Percentiles rank a stretch among this genome's conserved stretches.
These are phyloP conservation scores for Diabrotica balteata DNA, from an alignment of 2,888 invertebrate genomes.

Conservation along the genomic window DNA sequence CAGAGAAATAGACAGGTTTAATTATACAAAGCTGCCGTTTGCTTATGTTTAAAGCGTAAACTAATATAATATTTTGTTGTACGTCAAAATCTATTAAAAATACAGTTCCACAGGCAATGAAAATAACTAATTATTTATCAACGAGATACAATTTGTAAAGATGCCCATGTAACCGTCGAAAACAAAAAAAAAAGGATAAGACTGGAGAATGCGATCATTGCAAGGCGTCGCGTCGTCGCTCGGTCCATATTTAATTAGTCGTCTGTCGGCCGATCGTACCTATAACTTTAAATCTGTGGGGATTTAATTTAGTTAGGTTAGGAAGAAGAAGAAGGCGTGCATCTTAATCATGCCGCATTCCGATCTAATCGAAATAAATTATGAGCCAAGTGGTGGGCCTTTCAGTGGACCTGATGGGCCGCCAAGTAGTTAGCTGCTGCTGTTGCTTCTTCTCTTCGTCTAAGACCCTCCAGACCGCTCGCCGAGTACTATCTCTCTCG, in stretches of 20 bases:
- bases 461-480: slow-evolving; percentile 31
- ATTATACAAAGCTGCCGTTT: too few species aligned
- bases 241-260: slow-evolving; percentile 49
- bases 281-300: slow-evolving; percentile 44
- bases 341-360: slow-evolving; percentile 52
- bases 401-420: slow-evolving; percentile 30
- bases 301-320: slow-evolving; percentile 53
- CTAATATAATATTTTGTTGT: too few species aligned
- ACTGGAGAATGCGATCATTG: too few species aligned
- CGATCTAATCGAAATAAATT: slow-evolving; percentile 57
- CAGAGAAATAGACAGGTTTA: too few species aligned
- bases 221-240: slow-evolving; percentile 13
- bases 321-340: slow-evolving; percentile 50
- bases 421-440: slow-evolving; percentile 30
- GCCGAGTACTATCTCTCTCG: slow-evolving; percentile 29
- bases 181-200: too few species aligned
- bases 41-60: too few species aligned
- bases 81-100: too few species aligned
- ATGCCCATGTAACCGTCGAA: too few species aligned
- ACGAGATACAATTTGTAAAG: too few species aligned
- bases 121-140: too few species aligned
- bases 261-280: slow-evolving; percentile 43
- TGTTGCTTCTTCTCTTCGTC: slow-evolving; percentile 22
- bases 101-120: too few species aligned
- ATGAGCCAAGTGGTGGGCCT: slow-evolving; percentile 39